phyloP scores from a whole-genome alignment of 2,113 vertebrate species.

The Callospermophilus lateralis region DNA sequence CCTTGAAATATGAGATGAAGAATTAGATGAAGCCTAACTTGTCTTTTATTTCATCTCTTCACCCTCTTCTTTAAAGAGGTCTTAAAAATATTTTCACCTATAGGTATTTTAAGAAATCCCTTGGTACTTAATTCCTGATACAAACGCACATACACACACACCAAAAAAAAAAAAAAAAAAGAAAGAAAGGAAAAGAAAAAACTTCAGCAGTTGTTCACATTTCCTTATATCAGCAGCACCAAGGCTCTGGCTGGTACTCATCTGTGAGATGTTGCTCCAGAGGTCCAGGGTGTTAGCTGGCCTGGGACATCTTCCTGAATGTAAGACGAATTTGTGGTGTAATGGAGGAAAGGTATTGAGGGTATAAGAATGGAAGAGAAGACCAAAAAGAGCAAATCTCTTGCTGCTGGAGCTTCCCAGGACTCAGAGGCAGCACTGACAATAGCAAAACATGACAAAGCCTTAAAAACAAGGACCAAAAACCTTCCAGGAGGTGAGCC shows the following conservation, averaged over 20 bases:
- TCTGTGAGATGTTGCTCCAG: not conserved
- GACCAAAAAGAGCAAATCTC: not conserved
- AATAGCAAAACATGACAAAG: not conserved
- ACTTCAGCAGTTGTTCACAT: not conserved
- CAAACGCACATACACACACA: not conserved
- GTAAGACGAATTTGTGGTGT: not conserved
- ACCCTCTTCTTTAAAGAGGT: constrained; percentile 18
- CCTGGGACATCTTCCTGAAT: not conserved
- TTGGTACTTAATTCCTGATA: constrained; percentile 4
- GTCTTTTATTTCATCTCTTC: constrained; percentile 15
- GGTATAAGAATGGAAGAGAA: not conserved
- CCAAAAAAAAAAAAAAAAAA: not conserved
- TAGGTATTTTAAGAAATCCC: constrained; percentile 51
- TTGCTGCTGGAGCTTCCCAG: not conserved
- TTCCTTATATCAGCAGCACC: constrained; percentile 44
- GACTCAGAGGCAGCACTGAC: not conserved
- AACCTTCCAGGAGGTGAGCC: constrained; percentile 50
- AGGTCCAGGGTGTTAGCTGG: not conserved
- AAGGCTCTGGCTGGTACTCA: not conserved
- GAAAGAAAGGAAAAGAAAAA: not conserved
- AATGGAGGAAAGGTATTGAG: not conserved
- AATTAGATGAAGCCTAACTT: not conserved
- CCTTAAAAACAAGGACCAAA: constrained; percentile 59
- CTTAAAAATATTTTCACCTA: constrained; percentile 12
- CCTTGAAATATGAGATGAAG: not conserved